Percentiles rank a stretch among this genome's conserved stretches.
phyloP scores from a whole-genome alignment of 2,888 invertebrate genomes.

The Chesias legatella region DNA sequence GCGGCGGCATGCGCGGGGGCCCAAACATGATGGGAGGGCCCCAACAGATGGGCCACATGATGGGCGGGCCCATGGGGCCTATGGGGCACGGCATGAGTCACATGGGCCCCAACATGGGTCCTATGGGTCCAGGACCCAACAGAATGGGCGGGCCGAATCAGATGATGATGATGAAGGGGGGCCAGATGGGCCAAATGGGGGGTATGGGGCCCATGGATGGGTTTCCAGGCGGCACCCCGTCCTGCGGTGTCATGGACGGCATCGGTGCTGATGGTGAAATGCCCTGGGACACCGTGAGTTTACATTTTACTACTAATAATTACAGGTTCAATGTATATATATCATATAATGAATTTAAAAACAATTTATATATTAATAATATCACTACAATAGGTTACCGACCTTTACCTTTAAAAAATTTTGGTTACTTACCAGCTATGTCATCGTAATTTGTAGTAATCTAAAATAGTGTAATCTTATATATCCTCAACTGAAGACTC shows the following conservation, averaged over 20 bases:
- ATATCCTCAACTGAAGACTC: too few relatives aligned
- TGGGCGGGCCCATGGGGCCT: constrained; percentile 74
- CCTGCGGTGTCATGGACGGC: constrained; percentile 81
- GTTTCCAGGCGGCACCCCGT: constrained; percentile 80
- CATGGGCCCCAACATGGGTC: constrained; percentile 71
- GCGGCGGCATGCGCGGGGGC: constrained; percentile 81
- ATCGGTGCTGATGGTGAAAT: constrained; percentile 81
- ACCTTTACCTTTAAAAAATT: too few relatives aligned
- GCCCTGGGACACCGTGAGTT: constrained; percentile 80
- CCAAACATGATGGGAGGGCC: constrained; percentile 75
- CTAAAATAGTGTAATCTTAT: too few relatives aligned
- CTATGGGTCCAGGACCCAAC: constrained; percentile 62
- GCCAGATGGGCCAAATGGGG: constrained; percentile 51
- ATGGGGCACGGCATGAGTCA: constrained; percentile 25
- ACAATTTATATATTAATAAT: too few relatives aligned
- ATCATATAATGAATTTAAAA: too few relatives aligned
- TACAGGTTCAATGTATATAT: too few relatives aligned
- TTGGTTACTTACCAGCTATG: too few relatives aligned
- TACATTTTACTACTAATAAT: constrained; percentile 8
- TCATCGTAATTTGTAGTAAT: too few relatives aligned
- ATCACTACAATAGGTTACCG: too few relatives aligned
- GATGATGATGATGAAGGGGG: constrained; percentile 74
- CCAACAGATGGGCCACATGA: constrained; percentile 74
- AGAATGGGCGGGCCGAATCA: constrained; percentile 70
- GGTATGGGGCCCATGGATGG: constrained; percentile 76